phyloP scores from a whole-genome alignment of 2,888 invertebrate species.

The Tethea ocularis region DNA sequence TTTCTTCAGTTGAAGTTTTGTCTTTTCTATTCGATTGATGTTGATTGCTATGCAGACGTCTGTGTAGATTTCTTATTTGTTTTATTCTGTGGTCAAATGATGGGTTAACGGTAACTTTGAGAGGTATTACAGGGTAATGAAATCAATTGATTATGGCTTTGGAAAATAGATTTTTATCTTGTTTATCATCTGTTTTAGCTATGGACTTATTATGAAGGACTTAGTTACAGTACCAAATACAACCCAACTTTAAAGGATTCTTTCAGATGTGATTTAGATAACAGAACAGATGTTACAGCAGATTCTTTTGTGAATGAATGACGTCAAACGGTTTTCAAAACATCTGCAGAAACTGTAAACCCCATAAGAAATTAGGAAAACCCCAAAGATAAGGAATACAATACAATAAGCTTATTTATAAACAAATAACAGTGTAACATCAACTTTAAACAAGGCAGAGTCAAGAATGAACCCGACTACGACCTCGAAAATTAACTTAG shows the following conservation, averaged over 20 bases:
- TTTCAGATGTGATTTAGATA: background rate
- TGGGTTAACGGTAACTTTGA: background rate
- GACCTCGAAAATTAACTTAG: constrained; percentile 65
- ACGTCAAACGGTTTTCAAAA: background rate
- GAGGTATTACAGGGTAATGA: background rate
- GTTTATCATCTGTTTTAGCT: background rate
- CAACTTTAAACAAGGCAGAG: constrained; percentile 42
- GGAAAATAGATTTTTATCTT: background rate
- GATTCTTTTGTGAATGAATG: background rate
- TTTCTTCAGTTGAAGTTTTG: constrained; percentile 6
- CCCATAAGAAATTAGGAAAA: background rate
- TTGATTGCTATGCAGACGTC: background rate
- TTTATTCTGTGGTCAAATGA: background rate
- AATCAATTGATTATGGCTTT: background rate
- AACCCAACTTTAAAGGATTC: no score
- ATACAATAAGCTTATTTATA: background rate
- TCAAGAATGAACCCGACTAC: constrained; percentile 51
- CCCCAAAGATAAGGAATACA: background rate
- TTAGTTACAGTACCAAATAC: no score
- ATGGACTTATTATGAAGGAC: background rate
- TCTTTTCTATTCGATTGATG: background rate
- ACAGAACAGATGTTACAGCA: background rate
- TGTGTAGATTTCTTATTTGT: background rate
- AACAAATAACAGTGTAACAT: constrained; percentile 27
- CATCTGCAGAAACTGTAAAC: background rate